Conservation (phyloP, 2,888 invertebrate species). For the Hemistola chrysoprasaria region DNA sequence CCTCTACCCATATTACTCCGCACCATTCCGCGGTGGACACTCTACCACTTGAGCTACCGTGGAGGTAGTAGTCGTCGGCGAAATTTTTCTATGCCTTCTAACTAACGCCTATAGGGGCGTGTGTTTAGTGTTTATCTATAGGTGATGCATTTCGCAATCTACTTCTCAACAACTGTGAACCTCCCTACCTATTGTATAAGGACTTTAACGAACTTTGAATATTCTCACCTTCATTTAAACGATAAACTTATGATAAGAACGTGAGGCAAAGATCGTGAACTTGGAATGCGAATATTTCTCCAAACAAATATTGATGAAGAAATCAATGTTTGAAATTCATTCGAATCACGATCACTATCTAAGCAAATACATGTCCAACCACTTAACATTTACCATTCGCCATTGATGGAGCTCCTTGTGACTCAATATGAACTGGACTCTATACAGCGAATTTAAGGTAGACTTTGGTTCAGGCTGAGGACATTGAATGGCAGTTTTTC, state of each 20-base stretch:
- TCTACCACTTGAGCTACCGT: too few species aligned
- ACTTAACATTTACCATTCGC: conserved; percentile 36
- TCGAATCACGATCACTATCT: conserved; percentile 42
- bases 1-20: too few species aligned
- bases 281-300: conserved; percentile 24
- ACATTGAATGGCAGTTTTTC: conserved; percentile 40
- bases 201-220: background rate
- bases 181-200: too few species aligned
- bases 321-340: conserved; percentile 46
- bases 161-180: too few species aligned
- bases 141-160: too few species aligned
- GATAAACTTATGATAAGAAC: conserved; percentile 15
- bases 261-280: conserved; percentile 32
- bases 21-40: too few species aligned
- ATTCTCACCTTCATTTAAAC: background rate
- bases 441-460: background rate
- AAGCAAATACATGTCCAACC: conserved; percentile 39
- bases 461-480: conserved; percentile 1
- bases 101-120: too few species aligned
- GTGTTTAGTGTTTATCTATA: too few species aligned
- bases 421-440: conserved; percentile 1
- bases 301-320: conserved; percentile 51
- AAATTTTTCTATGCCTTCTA: too few species aligned
- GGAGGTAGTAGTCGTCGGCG: too few species aligned
- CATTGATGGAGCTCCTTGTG: conserved; percentile 14